These are phyloP conservation scores for Argyresthia goedartella DNA, from an alignment of 2,888 invertebrate genomes.

Conservation along the genomic window DNA sequence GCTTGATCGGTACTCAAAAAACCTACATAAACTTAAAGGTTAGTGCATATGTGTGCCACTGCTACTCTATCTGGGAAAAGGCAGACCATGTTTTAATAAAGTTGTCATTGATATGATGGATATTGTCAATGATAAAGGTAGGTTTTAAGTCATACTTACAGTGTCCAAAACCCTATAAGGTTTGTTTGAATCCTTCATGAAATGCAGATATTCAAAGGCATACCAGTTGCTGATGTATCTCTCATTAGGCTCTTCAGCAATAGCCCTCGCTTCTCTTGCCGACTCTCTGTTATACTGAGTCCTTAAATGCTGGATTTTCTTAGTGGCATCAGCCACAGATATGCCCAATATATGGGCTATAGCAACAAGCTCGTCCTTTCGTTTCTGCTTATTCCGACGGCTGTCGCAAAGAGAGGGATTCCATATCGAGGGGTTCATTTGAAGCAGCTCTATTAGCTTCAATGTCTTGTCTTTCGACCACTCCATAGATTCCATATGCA, in stretches of 20 bases:
- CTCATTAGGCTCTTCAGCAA: conserved; percentile 62
- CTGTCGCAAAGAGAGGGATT: conserved; percentile 54
- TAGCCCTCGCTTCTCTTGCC: conserved; percentile 62
- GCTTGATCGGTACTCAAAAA: too few species aligned
- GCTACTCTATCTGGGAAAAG: too few species aligned
- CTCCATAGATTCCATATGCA: conserved; percentile 33
- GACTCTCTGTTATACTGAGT: conserved; percentile 74
- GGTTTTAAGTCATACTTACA: conserved; percentile 28
- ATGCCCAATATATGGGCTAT: conserved; percentile 48
- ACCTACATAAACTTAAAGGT: too few species aligned
- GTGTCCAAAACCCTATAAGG: conserved; percentile 46
- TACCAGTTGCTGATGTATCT: conserved; percentile 66
- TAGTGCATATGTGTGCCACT: too few species aligned
- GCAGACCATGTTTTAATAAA: too few species aligned
- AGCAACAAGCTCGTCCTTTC: conserved; percentile 49
- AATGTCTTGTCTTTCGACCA: conserved; percentile 63
- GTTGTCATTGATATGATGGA: too few species aligned
- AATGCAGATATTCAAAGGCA: conserved; percentile 71
- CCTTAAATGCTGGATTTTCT: conserved; percentile 72
- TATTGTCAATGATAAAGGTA: too few species aligned
- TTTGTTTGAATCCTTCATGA: conserved; percentile 69
- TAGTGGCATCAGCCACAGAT: conserved; percentile 61
- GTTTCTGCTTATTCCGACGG: conserved; percentile 55
- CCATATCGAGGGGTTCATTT: conserved; percentile 53
- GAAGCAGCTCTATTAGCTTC: conserved; percentile 54